Base-by-base conservation (phyloP, 1,140 invertebrate genomes). In the Drosophila pseudoananassae region DNA sequence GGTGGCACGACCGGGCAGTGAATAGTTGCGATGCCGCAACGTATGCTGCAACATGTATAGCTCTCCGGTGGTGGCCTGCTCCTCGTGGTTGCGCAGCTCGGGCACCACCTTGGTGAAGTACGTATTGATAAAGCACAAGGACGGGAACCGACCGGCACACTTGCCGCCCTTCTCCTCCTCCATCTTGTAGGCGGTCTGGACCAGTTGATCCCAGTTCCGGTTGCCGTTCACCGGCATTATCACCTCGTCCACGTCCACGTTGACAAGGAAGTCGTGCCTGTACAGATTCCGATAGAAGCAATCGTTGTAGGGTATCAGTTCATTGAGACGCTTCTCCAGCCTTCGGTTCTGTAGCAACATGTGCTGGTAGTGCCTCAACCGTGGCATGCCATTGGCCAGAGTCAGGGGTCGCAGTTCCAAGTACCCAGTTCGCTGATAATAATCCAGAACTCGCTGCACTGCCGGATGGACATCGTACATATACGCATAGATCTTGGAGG, bases 401-500 rank as follows among this genome's bases (percentile, higher is more conserved):
- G 95, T 96, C 3, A 97, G 71, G 0, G 95, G 94, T 0, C 95
- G 95, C n/a, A 96, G 93, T 53, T 96, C 94, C 0, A 96, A 93
- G 43, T 36, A 89, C 0, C 74, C 84, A 1, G 33, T 73, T 0
- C 61, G 61, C 45, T 90, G 76, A 27, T 91, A 91, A 38, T 91
- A 83, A 15, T 89, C 53, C 25, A 99, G 91, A 0, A 98, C 96
- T 89, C 97, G 97, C 3, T 94, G 96, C 14, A 98, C 96, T 78
- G 98, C 98, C 0, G 96, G 96, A 92, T 98, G 97, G 2, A 98
- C 95, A 79, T 96, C 96, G 3, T 98, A 93, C 76, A 98, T 94
- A 85, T 99, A 99, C 74, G 98, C 95, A 90, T 97, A 98, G 54
- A 99, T 95, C 89, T 97, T 97, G 71, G 98, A 95, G 0, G 97